phyloP scores from a whole-genome alignment of 2,797 vertebrate genomes.

The Heteromormyrus szaboi region DNA sequence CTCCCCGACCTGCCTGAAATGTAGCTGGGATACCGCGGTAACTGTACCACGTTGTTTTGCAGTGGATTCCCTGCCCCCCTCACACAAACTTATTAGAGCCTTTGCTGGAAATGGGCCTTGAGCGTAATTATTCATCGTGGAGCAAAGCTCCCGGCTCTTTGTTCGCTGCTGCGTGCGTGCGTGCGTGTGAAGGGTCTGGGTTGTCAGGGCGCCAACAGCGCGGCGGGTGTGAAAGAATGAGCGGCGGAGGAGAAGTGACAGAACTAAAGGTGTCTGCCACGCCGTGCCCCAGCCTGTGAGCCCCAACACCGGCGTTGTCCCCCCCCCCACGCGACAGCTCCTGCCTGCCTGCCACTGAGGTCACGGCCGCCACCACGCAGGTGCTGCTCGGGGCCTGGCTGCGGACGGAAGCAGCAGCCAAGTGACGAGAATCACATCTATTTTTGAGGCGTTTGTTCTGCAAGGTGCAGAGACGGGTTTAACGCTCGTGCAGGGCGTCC shows the following conservation, averaged over 20 bases:
- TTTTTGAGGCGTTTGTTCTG: not conserved
- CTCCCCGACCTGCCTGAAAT: slow-evolving; percentile 28
- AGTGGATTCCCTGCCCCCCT: not conserved
- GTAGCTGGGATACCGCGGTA: not conserved
- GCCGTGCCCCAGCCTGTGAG: slow-evolving; percentile 44
- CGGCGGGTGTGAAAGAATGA: slow-evolving; percentile 69
- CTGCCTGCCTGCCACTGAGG: slow-evolving; percentile 48
- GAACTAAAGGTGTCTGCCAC: slow-evolving; percentile 80
- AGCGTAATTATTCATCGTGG: not conserved
- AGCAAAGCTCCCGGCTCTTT: not conserved
- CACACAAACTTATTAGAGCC: not conserved
- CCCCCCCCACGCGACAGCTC: slow-evolving; percentile 47
- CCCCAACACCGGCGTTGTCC: slow-evolving; percentile 11
- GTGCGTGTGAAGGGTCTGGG: slow-evolving; percentile 42
- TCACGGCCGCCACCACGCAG: slow-evolving; percentile 25
- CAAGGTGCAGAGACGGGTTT: not conserved
- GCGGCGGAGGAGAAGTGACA: slow-evolving; percentile 77
- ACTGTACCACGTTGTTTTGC: not conserved
- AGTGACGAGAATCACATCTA: slow-evolving; percentile 43
- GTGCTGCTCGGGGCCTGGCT: slow-evolving; percentile 38
- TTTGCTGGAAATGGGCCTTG: not conserved
- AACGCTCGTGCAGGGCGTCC: not conserved
- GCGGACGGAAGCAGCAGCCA: slow-evolving; percentile 65
- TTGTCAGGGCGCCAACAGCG: slow-evolving; percentile 59
- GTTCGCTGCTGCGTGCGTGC: not conserved